Evolutionary conservation across 2,888 invertebrate species (phyloP).

Genomic region (Tromatobia lineatoria): DNA sequence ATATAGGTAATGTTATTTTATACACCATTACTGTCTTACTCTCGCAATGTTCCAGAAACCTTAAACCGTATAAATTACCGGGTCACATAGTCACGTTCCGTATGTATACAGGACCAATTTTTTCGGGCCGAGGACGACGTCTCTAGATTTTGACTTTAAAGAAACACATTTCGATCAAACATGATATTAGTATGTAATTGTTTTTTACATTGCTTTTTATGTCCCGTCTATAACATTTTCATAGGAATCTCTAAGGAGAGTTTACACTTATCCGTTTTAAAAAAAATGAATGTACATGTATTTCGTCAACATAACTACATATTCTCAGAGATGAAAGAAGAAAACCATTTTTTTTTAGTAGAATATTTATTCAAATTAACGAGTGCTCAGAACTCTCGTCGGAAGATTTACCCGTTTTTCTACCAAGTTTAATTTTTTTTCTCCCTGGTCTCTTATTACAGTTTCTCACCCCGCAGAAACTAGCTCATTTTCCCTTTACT

Average conservation of each 20-base stretch:
- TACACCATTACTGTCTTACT: conserved; percentile 1
- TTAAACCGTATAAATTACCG: conserved; percentile 62
- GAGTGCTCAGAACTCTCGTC: too few species aligned
- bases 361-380: background rate
- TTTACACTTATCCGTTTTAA: too few species aligned
- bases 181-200: too few species aligned
- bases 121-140: background rate
- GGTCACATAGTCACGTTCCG: conserved; percentile 37
- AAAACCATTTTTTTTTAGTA: too few species aligned
- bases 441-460: background rate
- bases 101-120: background rate
- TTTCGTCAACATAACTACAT: background rate
- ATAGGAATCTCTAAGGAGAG: too few species aligned
- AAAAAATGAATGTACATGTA: background rate
- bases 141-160: background rate
- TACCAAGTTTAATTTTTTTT: background rate
- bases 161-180: background rate
- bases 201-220: too few species aligned
- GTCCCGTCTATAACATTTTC: too few species aligned
- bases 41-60: conserved; percentile 25
- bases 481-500: conserved; percentile 46
- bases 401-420: background rate
- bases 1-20: conserved; percentile 13
- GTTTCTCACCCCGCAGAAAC: conserved; percentile 39
- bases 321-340: too few species aligned